Conservation (phyloP, 2,797 vertebrate genomes). For the Ctenopoma kingsleyae region DNA sequence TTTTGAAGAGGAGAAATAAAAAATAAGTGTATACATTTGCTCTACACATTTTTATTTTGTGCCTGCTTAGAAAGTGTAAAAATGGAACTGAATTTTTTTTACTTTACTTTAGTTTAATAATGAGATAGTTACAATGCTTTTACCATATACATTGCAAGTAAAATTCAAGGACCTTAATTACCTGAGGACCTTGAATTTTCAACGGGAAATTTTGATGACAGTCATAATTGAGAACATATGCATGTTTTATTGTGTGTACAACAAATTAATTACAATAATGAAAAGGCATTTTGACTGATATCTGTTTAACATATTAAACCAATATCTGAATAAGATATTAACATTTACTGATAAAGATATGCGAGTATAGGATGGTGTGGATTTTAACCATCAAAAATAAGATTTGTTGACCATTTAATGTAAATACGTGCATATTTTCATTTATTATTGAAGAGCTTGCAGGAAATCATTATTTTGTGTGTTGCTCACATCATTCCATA, state of each 20-base stretch:
- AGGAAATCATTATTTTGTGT: not conserved
- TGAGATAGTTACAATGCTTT: not conserved
- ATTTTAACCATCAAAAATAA: not conserved
- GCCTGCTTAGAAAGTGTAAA: conserved; percentile 28
- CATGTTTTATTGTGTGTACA: conserved; percentile 5
- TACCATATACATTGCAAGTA: not conserved
- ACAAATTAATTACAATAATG: not conserved
- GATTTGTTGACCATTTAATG: not conserved
- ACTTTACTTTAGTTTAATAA: not conserved
- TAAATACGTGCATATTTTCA: not conserved
- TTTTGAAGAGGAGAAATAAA: not conserved
- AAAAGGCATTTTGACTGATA: not conserved
- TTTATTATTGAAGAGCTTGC: not conserved
- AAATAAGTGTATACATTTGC: not conserved
- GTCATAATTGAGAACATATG: not conserved
- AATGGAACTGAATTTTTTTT: conserved; percentile 33
- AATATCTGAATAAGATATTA: conserved; percentile 42
- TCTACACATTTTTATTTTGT: not conserved
- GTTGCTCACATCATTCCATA: not conserved
- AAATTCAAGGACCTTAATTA: not conserved
- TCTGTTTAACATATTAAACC: conserved; percentile 32
- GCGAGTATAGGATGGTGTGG: not conserved
- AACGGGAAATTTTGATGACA: not conserved
- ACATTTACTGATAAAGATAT: conserved; percentile 34
- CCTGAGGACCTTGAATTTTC: not conserved